Percentiles rank a stretch among this genome's conserved stretches.
These are phyloP conservation scores for Phenganax marumi DNA, from an alignment of 92 coral and sea anemone genomes.

Conservation along the genomic window DNA sequence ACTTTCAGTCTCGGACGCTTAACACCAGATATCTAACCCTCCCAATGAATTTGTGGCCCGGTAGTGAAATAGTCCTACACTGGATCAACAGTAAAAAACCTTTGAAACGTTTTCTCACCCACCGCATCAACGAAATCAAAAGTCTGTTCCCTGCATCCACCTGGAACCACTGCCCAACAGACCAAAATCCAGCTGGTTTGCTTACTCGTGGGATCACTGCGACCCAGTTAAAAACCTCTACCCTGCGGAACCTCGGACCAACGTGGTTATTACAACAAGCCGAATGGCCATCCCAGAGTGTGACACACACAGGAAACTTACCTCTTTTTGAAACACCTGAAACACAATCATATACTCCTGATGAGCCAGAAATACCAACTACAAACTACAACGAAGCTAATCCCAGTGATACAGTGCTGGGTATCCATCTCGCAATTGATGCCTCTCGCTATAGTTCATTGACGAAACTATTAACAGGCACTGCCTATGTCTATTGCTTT, in stretches of 20 bases:
- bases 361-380: too few species aligned
- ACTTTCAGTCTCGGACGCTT: not conserved
- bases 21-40: not conserved
- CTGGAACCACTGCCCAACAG: constrained; percentile 33
- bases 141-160: constrained; percentile 1
- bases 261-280: not conserved
- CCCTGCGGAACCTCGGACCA: not conserved
- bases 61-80: not conserved
- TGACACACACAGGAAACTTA: not conserved
- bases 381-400: not conserved
- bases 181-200: not conserved
- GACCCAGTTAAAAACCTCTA: not conserved
- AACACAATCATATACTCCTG: too few species aligned
- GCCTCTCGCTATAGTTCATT: not conserved
- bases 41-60: not conserved
- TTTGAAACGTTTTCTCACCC: not conserved
- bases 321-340: too few species aligned
- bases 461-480: not conserved
- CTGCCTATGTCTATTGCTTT: not conserved
- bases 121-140: not conserved
- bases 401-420: not conserved
- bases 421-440: constrained; percentile 1
- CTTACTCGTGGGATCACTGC: constrained; percentile 5
- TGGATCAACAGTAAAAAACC: not conserved
- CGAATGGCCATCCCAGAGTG: not conserved